Conservation (phyloP, 2,113 vertebrate species). For the Nyctibius bracteatus region DNA sequence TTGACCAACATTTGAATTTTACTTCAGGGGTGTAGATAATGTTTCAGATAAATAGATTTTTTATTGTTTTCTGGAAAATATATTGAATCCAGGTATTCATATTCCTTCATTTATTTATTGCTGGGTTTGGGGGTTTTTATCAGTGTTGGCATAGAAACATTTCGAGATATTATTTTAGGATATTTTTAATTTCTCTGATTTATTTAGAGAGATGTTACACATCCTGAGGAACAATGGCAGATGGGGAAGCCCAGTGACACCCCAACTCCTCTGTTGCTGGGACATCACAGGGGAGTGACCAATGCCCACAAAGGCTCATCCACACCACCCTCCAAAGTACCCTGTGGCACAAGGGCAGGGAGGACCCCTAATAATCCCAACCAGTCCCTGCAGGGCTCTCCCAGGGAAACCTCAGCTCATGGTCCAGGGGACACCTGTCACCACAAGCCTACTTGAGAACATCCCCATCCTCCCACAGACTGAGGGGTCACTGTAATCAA, state of each 20-base stretch:
- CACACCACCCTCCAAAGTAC: background rate
- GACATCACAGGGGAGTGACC: background rate
- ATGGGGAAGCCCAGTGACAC: background rate
- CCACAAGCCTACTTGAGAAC: background rate
- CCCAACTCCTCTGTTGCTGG: accelerated
- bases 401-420: background rate
- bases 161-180: background rate
- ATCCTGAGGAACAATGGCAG: background rate
- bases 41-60: background rate
- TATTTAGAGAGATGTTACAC: background rate
- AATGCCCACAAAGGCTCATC: background rate
- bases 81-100: background rate
- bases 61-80: background rate
- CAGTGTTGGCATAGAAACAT: background rate
- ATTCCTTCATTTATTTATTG: background rate
- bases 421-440: background rate
- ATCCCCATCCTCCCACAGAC: background rate
- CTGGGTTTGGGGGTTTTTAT: background rate
- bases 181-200: background rate
- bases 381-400: background rate
- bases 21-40: background rate
- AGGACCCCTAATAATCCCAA: background rate
- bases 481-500: background rate
- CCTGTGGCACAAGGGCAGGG: background rate
- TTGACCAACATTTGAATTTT: background rate